Base-by-base conservation (phyloP, 2,888 invertebrate species). In the Campaea margaritaria region DNA sequence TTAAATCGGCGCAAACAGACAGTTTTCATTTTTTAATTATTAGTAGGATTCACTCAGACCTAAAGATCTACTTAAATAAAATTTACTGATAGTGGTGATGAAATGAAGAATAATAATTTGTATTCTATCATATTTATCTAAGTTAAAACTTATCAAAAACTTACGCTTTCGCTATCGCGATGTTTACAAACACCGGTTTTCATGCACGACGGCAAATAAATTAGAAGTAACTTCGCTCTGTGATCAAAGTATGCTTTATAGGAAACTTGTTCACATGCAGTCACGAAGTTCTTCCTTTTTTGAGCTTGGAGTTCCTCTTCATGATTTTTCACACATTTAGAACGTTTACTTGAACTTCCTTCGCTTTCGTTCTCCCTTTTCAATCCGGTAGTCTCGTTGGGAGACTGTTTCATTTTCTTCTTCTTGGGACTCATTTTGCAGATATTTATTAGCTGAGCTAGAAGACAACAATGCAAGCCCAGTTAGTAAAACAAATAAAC, bases 191-290 rank as follows among this genome's bases (percentile, higher is more conserved):
- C 52, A 44, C 21, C 69, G 31, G 58, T 69, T 43, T 76, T 77
- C 38, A 81, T 68, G 68, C 91, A 91, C 8, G 73, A 49, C 2
- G 91, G 90, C 38, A 84, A 69, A 71, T 82, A 81, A 16, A 81
- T 36, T 16, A 89, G 61, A 36, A 85, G 78, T 9, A 89, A 75
- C 45, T 90, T 75, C 16, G 79, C 69, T n/a, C 69, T 64, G 34
- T 81, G 74, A 64, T 91, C 77, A 45, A 75, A 81, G 62, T 86
- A 90, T 0, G 82, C 81, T 46, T 78, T 78, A 56, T 74, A 81
- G 0, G 91, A 90, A 1, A 89, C 87, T 67, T 79, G 73, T 70
- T 85, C 81, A 69, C 91, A 91, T 8, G 90, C 89, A 60, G 76
- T 80, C 0, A 90, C 74, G 62, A 91, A 91, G 64, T 89, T 90